These are phyloP conservation scores for Monochamus saltuarius DNA, from an alignment of 1,140 invertebrate genomes.

Conservation along the genomic window DNA sequence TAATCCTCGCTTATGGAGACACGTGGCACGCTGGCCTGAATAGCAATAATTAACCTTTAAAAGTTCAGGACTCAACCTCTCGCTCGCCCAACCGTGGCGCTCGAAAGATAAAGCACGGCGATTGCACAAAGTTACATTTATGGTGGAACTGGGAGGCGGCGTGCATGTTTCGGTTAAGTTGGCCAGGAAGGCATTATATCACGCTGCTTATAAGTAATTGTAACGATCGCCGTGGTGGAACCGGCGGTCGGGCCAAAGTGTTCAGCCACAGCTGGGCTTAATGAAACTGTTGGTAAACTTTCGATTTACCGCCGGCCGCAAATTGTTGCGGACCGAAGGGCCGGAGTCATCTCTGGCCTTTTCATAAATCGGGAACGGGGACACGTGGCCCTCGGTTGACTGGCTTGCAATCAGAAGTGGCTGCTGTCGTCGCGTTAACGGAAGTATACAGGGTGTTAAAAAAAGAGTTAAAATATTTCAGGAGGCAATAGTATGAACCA, in stretches of 20 bases:
- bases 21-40: background rate
- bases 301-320: constrained; percentile 22
- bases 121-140: constrained; percentile 11
- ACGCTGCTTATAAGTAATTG: constrained; percentile 25
- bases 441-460: no score
- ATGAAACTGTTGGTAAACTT: constrained; percentile 25
- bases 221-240: constrained; percentile 14
- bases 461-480: no score
- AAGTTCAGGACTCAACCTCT: background rate
- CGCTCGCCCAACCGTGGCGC: background rate
- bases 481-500: no score
- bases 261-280: constrained; percentile 25
- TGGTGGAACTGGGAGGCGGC: background rate
- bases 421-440: no score
- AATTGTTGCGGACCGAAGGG: constrained; percentile 8
- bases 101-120: constrained; percentile 3
- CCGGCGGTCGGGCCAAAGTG: constrained; percentile 25
- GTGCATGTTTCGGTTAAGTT: constrained; percentile 10
- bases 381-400: no score
- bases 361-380: no score
- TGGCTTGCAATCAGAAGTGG: no score
- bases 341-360: no score
- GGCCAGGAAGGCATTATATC: constrained; percentile 14
- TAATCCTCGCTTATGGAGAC: no score
- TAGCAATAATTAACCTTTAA: background rate